Percentiles rank a stretch among this genome's conserved stretches.
These are phyloP conservation scores for Cephus spinipes DNA, from an alignment of 2,888 invertebrate genomes.

Conservation along the genomic window DNA sequence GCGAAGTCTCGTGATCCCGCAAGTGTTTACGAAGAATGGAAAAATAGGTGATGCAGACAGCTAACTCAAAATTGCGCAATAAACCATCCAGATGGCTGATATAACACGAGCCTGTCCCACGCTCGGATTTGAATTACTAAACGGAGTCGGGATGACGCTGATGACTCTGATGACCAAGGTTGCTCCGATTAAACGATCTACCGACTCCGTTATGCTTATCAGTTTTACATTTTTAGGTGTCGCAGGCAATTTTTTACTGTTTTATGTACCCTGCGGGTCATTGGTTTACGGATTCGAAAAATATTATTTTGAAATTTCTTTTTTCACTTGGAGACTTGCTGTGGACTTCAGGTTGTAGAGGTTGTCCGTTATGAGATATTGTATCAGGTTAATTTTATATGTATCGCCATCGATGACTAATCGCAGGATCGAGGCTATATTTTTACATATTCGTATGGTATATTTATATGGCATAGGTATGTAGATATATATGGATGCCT, in stretches of 20 bases:
- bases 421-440: no score
- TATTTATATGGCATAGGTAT: no score
- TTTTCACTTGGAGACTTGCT: no score
- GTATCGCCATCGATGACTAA: no score
- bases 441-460: no score
- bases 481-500: no score
- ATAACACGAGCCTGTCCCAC: neutral
- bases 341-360: no score
- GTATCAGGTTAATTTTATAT: no score
- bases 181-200: neutral
- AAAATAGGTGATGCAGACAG: neutral
- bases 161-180: neutral
- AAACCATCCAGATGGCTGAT: neutral
- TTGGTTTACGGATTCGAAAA: constrained; percentile 7
- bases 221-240: neutral
- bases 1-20: neutral
- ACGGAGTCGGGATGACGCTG: neutral
- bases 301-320: constrained; percentile 6
- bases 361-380: no score
- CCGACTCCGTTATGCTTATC: no score
- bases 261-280: constrained; percentile 20
- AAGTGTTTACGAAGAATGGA: neutral
- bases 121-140: neutral
- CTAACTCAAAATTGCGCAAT: no score
- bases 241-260: neutral